Evolutionary conservation across 92 coral and sea anemone genomes (phyloP).

Genomic region (Actinostola sp.): DNA sequence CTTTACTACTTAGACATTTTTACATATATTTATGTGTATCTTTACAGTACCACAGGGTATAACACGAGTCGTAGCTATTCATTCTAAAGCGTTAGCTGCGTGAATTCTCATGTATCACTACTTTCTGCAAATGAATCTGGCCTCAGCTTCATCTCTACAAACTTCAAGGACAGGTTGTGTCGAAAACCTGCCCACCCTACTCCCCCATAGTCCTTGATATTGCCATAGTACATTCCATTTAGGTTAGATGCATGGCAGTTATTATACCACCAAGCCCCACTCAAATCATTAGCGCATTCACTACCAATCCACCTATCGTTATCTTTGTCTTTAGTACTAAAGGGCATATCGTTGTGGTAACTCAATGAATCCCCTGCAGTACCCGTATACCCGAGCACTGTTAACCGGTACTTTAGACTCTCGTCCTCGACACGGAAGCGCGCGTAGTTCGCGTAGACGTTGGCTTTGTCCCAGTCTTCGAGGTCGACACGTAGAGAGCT

Average conservation of each 20-base stretch:
- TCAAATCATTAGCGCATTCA: conserved; percentile 61
- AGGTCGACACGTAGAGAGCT: conserved; percentile 62
- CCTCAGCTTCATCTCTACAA: conserved; percentile 68
- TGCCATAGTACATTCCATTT: conserved; percentile 72
- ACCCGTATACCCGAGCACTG: conserved; percentile 57
- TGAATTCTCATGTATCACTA: background rate
- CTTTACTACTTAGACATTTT: too few species aligned
- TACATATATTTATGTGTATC: too few species aligned
- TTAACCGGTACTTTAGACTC: conserved; percentile 46
- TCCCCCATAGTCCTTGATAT: conserved; percentile 70
- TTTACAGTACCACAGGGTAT: too few species aligned
- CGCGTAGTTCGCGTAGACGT: conserved; percentile 52
- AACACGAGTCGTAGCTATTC: too few species aligned
- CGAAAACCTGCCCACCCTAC: conserved; percentile 69
- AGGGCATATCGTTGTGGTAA: conserved; percentile 77
- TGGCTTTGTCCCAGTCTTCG: conserved; percentile 55
- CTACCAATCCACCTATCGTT: conserved; percentile 55
- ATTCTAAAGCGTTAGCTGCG: too few species aligned
- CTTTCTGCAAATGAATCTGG: conserved; percentile 44
- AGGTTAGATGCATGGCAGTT: conserved; percentile 79
- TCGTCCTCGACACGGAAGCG: conserved; percentile 54
- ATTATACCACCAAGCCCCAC: conserved; percentile 91
- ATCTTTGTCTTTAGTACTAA: conserved; percentile 74
- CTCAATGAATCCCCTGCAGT: conserved; percentile 66
- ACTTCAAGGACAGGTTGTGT: conserved; percentile 68